Percentiles rank a stretch among this genome's conserved stretches.
These are phyloP conservation scores for Panthera uncia DNA, from an alignment of 2,113 vertebrate species.

Conservation along the genomic window DNA sequence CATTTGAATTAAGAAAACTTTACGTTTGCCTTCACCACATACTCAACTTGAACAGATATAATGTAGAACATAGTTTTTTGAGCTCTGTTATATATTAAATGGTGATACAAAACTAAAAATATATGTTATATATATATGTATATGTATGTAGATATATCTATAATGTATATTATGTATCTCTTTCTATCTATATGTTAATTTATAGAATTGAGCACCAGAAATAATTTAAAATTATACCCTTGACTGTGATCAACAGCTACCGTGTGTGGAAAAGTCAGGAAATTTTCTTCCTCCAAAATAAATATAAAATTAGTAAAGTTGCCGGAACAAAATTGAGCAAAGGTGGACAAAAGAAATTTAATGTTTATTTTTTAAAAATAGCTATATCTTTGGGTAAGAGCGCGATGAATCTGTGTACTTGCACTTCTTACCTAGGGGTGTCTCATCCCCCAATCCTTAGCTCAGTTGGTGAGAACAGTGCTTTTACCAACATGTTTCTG, in stretches of 20 bases:
- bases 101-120: neutral
- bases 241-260: neutral
- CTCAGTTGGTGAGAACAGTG: neutral
- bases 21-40: neutral
- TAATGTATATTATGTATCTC: neutral
- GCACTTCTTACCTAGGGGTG: neutral
- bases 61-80: neutral
- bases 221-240: slow-evolving; percentile 1
- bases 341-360: neutral
- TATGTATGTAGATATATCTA: neutral
- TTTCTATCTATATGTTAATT: neutral
- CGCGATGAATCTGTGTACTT: neutral
- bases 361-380: neutral
- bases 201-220: neutral
- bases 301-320: neutral
- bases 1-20: neutral
- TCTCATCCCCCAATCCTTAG: neutral
- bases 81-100: neutral
- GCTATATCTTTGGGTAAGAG: neutral
- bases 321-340: neutral
- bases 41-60: neutral
- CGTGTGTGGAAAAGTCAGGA: neutral
- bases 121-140: neutral
- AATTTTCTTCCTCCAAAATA: neutral
- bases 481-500: neutral